Percentiles rank a stretch among this genome's conserved stretches.
These are phyloP conservation scores for Encarsia formosa DNA, from an alignment of 2,888 invertebrate species.

Conservation along the genomic window DNA sequence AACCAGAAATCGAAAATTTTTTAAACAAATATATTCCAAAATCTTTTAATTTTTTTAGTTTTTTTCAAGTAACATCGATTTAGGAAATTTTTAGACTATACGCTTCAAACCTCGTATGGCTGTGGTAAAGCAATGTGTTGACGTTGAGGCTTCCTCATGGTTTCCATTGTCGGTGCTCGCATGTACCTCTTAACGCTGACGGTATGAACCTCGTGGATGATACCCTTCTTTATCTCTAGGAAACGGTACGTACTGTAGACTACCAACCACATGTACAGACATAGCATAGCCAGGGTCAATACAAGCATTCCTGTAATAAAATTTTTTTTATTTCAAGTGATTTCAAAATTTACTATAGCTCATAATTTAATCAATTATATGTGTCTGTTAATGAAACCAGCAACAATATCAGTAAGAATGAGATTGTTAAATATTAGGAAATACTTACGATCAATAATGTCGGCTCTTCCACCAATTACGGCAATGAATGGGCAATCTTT, in stretches of 20 bases:
- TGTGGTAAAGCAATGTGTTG: constrained; percentile 21
- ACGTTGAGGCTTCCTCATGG: constrained; percentile 24
- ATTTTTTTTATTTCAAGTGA: background rate
- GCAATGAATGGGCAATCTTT: constrained; percentile 44
- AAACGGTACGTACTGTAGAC: constrained; percentile 51
- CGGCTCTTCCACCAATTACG: constrained; percentile 40
- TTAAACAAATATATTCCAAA: background rate
- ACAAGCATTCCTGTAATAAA: constrained; percentile 37
- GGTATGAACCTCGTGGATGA: constrained; percentile 44
- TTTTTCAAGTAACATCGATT: background rate
- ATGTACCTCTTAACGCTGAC: constrained; percentile 33
- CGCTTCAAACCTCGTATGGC: constrained; percentile 31
- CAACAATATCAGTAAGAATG: too few species aligned
- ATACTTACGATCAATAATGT: constrained; percentile 41
- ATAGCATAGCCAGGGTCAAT: constrained; percentile 35
- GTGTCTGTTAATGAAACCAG: too few species aligned
- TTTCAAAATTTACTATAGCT: background rate
- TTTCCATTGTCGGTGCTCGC: constrained; percentile 4
- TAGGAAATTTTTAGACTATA: background rate
- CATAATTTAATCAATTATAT: background rate
- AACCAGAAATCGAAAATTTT: too few species aligned
- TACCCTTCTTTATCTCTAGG: constrained; percentile 45
- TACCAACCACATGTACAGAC: constrained; percentile 49
- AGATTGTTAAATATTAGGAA: too few species aligned
- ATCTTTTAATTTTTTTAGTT: too few species aligned